Conservation (phyloP, 2,888 invertebrate species). For the Syrista parreyssii region DNA sequence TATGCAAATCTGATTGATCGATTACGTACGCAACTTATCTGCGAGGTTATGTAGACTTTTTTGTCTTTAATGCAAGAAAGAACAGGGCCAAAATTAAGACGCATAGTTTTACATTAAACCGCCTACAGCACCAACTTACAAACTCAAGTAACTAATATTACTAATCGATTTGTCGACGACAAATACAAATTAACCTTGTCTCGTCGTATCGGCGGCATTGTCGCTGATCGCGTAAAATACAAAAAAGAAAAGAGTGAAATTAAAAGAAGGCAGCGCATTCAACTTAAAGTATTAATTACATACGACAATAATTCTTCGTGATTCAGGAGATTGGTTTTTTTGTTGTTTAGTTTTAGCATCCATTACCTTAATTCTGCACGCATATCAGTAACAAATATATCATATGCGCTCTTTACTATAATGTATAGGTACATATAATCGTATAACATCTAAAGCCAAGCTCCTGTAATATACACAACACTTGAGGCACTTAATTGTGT, state of each 20-base stretch:
- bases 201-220: background rate
- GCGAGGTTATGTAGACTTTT: background rate
- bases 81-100: slow-evolving; percentile 20
- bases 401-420: slow-evolving; percentile 62
- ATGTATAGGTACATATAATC: slow-evolving; percentile 64
- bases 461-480: slow-evolving; percentile 67
- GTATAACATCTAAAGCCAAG: slow-evolving; percentile 67
- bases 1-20: background rate
- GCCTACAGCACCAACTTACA: slow-evolving; percentile 22
- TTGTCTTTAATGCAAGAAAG: background rate
- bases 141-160: slow-evolving; percentile 13
- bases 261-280: slow-evolving; percentile 62
- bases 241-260: slow-evolving; percentile 41
- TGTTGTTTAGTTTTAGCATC: slow-evolving; percentile 44
- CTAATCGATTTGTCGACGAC: background rate
- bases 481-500: slow-evolving; percentile 66
- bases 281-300: slow-evolving; percentile 54
- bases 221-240: slow-evolving; percentile 1
- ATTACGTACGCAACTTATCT: background rate
- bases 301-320: slow-evolving; percentile 50
- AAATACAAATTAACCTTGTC: slow-evolving; percentile 1
- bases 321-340: slow-evolving; percentile 61
- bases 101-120: slow-evolving; percentile 11
- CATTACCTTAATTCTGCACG: slow-evolving; percentile 60
- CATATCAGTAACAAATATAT: slow-evolving; percentile 66